These are phyloP conservation scores for Passer montanus DNA, from an alignment of 2,113 vertebrate genomes.

Conservation along the genomic window DNA sequence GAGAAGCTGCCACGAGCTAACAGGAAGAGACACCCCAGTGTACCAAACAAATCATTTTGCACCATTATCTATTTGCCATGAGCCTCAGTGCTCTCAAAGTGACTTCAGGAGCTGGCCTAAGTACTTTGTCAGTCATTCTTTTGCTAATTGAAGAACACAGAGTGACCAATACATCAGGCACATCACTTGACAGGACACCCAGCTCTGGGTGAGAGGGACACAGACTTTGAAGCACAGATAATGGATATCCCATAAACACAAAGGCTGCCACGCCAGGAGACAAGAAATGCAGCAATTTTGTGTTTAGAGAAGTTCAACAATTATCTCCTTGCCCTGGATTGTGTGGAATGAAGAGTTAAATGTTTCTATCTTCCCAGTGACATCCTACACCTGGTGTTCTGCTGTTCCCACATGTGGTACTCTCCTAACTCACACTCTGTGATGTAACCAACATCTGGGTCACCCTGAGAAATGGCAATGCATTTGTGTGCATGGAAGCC, in stretches of 20 bases:
- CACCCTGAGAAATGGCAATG: neutral
- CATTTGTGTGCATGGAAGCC: neutral
- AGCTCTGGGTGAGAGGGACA: neutral
- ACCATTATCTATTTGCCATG: neutral
- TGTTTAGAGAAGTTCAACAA: neutral
- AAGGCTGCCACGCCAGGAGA: neutral
- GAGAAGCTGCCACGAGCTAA: neutral
- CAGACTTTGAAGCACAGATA: neutral
- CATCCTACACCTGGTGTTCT: neutral
- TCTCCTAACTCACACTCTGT: too few species aligned
- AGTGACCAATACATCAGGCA: neutral
- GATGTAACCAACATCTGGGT: neutral
- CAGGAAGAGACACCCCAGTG: neutral
- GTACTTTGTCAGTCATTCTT: neutral
- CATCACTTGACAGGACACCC: neutral
- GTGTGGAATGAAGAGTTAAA: neutral
- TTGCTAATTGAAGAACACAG: neutral
- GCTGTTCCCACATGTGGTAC: fast-evolving
- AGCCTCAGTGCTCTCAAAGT: neutral
- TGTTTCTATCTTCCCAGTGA: neutral
- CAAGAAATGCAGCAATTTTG: neutral
- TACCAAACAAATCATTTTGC: neutral
- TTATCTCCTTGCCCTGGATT: neutral
- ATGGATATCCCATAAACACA: neutral
- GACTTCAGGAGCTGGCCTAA: neutral